These are phyloP conservation scores for Tangara arthus DNA, from an alignment of 2,797 vertebrate genomes.

Conservation along the genomic window DNA sequence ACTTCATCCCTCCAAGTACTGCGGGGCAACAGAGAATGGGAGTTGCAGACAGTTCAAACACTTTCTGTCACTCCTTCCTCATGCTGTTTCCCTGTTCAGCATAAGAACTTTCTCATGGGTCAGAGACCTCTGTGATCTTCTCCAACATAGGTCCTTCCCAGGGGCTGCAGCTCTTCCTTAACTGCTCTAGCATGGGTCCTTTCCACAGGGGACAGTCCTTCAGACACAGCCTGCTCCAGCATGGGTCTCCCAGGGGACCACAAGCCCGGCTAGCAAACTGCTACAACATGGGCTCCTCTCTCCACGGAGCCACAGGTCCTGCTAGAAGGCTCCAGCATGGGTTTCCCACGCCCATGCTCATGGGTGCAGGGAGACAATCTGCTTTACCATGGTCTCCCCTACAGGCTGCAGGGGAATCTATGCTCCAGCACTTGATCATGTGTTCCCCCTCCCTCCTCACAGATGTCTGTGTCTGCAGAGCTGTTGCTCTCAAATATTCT, in stretches of 20 bases:
- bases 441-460: background rate
- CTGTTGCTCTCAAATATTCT: background rate
- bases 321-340: background rate
- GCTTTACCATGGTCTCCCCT: background rate
- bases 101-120: rapidly evolving
- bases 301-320: background rate
- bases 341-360: background rate
- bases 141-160: background rate
- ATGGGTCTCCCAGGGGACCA: rapidly evolving
- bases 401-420: rapidly evolving
- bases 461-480: background rate
- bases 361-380: background rate
- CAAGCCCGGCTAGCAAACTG: background rate
- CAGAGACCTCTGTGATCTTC: background rate
- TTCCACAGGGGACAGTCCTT: background rate
- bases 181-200: rapidly evolving
- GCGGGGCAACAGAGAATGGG: background rate
- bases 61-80: background rate
- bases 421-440: rapidly evolving
- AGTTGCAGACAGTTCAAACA: background rate
- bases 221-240: background rate
- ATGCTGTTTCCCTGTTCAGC: background rate
- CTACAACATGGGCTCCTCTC: rapidly evolving
- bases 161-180: background rate
- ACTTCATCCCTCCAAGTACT: rapidly evolving